phyloP scores from a whole-genome alignment of 1,140 invertebrate genomes.

The Megalonaias nervosa region DNA sequence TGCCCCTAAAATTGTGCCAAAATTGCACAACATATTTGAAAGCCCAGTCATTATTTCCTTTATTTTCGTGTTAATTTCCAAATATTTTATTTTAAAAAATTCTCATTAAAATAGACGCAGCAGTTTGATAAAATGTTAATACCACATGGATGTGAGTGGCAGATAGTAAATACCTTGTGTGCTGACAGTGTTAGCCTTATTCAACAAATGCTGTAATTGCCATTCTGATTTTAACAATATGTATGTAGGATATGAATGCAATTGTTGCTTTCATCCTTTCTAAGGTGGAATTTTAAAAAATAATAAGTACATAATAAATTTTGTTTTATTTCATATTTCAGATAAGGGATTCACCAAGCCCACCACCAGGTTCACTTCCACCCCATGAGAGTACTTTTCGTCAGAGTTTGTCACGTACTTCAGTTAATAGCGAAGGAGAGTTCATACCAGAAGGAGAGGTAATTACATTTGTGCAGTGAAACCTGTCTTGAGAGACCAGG shows the following conservation, averaged over 20 bases:
- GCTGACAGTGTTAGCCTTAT: not conserved
- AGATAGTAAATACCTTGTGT: not conserved
- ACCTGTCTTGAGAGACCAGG: no score
- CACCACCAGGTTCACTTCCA: slow-evolving; percentile 59
- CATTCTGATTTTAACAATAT: slow-evolving; percentile 7
- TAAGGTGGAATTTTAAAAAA: no score
- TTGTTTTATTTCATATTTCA: slow-evolving; percentile 25
- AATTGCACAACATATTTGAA: no score
- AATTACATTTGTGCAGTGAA: not conserved
- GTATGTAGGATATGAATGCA: not conserved
- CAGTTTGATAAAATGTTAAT: no score
- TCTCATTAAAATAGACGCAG: no score
- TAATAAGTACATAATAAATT: not conserved
- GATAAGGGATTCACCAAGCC: slow-evolving; percentile 53
- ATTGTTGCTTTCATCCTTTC: not conserved
- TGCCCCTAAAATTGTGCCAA: no score
- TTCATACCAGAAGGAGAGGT: slow-evolving; percentile 59
- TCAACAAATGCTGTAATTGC: not conserved
- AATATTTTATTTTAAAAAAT: no score
- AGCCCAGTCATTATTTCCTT: no score
- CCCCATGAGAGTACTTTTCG: slow-evolving; percentile 48
- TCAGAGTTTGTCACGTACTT: slow-evolving; percentile 36
- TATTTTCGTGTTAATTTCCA: no score
- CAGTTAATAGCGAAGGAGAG: slow-evolving; percentile 51
- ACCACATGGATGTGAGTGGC: not conserved